These are phyloP conservation scores for Hypsibius dujardini DNA, from an alignment of 1,140 invertebrate genomes.

Conservation along the genomic window DNA sequence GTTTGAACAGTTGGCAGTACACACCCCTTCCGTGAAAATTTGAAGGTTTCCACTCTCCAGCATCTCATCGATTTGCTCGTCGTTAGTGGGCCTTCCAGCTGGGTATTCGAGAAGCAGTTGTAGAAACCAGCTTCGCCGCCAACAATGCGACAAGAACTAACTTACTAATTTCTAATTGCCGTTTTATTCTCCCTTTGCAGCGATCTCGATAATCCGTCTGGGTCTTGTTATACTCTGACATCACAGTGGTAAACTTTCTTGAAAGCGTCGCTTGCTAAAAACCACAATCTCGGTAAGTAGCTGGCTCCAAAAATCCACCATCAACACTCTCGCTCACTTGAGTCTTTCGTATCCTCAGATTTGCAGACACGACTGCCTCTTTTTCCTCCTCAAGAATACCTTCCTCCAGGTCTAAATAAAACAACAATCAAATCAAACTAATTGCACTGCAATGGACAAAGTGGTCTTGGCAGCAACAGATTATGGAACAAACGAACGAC, in stretches of 20 bases:
- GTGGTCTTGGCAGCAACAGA: no score
- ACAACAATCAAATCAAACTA: no score
- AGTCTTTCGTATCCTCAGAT: constrained; percentile 96
- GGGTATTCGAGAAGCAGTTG: constrained; percentile 20
- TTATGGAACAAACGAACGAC: no score
- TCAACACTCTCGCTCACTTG: constrained; percentile 36
- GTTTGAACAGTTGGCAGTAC: no score
- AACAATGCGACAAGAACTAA: constrained; percentile 24
- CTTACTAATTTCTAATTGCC: constrained; percentile 95
- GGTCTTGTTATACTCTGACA: constrained; percentile 98
- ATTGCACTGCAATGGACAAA: no score
- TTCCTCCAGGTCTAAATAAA: no score
- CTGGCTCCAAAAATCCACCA: neutral
- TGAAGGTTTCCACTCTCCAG: constrained; percentile 90
- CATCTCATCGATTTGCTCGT: constrained; percentile 95
- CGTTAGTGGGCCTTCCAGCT: constrained; percentile 80
- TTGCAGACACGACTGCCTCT: constrained; percentile 89
- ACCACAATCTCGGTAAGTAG: neutral
- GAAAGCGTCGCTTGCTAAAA: constrained; percentile 82
- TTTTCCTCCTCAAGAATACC: constrained; percentile 98
- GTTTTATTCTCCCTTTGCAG: constrained; percentile 95
- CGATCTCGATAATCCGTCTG: constrained; percentile 96
- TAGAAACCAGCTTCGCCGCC: no score
- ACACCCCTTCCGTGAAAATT: constrained; percentile 94
- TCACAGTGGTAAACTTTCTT: constrained; percentile 94